Conservation (phyloP, 2,113 vertebrate species). For the Pelodiscus sinensis region DNA sequence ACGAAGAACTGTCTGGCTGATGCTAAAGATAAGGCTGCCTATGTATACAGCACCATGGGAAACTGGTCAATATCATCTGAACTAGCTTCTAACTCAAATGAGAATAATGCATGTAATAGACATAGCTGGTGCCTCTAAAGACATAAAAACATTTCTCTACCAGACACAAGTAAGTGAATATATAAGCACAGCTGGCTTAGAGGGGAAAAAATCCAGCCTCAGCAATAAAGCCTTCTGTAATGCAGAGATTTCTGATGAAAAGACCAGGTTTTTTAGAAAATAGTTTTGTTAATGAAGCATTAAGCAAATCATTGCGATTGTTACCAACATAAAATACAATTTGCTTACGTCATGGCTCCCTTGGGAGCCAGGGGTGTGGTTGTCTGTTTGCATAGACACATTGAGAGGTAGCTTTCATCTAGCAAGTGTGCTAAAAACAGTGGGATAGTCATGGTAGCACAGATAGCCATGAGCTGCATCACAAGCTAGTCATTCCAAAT, state of each 20-base stretch:
- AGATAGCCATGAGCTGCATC: not conserved
- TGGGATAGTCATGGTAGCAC: not conserved
- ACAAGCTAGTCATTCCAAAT: not conserved
- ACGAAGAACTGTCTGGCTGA: constrained; percentile 25
- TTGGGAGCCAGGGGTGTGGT: not conserved
- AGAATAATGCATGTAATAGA: constrained; percentile 2
- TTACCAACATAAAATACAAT: rapidly evolving
- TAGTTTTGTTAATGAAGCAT: not conserved
- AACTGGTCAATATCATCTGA: not conserved
- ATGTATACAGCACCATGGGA: constrained; percentile 4
- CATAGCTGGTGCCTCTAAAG: constrained; percentile 33
- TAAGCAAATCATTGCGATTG: constrained; percentile 12
- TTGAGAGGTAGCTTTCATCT: not conserved
- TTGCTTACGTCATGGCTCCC: not conserved
- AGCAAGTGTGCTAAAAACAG: not conserved
- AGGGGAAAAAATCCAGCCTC: not conserved
- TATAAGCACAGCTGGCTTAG: not conserved
- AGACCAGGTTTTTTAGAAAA: not conserved
- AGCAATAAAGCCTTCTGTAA: not conserved
- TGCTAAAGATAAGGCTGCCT: constrained; percentile 50
- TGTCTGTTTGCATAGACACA: not conserved
- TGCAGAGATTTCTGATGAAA: not conserved
- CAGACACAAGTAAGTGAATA: not conserved
- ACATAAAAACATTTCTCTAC: constrained; percentile 17
- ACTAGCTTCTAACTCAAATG: not conserved